A percentile compares a stretch with the other conserved stretches of the same genome.
phyloP scores from a whole-genome alignment of 2,113 vertebrate genomes.

The Vidua chalybeata region DNA sequence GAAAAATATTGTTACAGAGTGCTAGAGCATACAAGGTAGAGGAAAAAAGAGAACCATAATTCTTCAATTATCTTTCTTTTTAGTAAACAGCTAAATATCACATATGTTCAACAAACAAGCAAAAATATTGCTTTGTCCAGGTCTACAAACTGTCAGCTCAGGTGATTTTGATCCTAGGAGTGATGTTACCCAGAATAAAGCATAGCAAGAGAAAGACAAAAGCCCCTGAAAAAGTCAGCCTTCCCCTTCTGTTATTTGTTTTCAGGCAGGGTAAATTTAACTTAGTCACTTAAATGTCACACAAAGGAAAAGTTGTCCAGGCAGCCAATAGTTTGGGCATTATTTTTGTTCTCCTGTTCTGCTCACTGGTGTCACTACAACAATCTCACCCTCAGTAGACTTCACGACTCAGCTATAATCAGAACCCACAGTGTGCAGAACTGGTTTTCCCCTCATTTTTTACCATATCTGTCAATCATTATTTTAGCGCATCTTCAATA shows the following conservation, averaged over 20 bases:
- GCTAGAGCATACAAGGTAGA: neutral
- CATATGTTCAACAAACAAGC: neutral
- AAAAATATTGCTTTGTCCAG: neutral
- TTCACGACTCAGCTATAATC: neutral
- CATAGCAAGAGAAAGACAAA: neutral
- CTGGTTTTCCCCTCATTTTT: neutral
- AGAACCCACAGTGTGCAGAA: neutral
- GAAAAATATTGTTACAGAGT: neutral
- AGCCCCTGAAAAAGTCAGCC: neutral
- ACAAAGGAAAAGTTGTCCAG: neutral
- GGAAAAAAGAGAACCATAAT: neutral
- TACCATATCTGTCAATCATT: neutral
- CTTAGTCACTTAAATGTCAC: neutral
- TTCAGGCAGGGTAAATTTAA: neutral
- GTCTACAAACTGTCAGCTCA: neutral
- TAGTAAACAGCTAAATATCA: neutral
- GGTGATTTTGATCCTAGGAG: neutral
- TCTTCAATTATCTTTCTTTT: neutral
- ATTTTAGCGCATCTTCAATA: neutral
- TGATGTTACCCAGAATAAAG: neutral
- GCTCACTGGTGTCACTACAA: neutral
- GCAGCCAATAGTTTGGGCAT: neutral
- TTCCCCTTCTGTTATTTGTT: neutral
- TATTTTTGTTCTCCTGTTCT: neutral
- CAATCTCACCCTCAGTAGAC: neutral